Evolutionary conservation across 2,797 vertebrate species (phyloP).

Genomic region (Melanogrammus aeglefinus): DNA sequence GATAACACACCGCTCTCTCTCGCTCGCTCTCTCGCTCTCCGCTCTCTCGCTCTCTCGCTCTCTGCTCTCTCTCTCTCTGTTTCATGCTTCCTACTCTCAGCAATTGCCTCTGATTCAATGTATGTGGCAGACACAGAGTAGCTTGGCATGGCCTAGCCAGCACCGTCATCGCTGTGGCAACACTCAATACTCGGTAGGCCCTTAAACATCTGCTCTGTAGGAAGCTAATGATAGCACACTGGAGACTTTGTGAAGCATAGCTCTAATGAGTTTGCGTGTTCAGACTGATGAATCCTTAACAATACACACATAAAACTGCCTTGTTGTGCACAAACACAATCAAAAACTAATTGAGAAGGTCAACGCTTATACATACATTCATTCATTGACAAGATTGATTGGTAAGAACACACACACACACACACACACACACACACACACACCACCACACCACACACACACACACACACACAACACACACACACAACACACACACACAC

Average conservation of each 20-base stretch:
- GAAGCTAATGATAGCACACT: constrained; percentile 76
- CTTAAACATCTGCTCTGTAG: constrained; percentile 77
- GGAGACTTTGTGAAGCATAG: constrained; percentile 64
- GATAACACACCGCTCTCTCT: not conserved
- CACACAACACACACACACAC: constrained; percentile 17
- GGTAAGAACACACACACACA: constrained; percentile 23
- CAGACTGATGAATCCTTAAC: constrained; percentile 58
- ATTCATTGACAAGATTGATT: not conserved
- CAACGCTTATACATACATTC: not conserved
- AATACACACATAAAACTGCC: not conserved
- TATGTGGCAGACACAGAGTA: constrained; percentile 45
- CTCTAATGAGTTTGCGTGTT: constrained; percentile 77
- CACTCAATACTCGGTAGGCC: constrained; percentile 68
- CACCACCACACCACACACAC: constrained; percentile 14
- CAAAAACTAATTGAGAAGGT: not conserved
- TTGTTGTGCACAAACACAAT: not conserved
- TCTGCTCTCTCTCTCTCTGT: not conserved
- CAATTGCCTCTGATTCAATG: constrained; percentile 48
- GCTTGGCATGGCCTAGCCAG: constrained; percentile 46
- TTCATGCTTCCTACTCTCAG: not conserved
- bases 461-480: constrained; percentile 16
- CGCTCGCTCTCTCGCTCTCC: not conserved
- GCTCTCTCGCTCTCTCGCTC: not conserved
- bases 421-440: not conserved
- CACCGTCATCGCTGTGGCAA: constrained; percentile 61